Conservation (phyloP, 2,797 vertebrate species). For the Synanceia verrucosa region DNA sequence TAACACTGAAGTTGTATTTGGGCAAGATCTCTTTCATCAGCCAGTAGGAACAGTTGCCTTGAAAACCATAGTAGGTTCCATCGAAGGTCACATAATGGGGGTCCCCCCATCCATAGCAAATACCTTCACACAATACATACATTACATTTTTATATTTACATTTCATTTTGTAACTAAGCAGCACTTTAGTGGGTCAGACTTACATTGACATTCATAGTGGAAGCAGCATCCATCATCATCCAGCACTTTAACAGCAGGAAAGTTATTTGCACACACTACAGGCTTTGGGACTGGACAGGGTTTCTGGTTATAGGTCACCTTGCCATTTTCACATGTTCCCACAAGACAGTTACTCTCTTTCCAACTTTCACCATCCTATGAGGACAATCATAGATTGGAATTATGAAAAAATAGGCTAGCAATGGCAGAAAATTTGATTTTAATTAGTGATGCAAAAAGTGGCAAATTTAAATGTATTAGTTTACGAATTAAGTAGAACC, state of each 20-base stretch:
- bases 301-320: slow-evolving; percentile 34
- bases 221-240: slow-evolving; percentile 83
- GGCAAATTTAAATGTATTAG: not conserved
- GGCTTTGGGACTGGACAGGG: slow-evolving; percentile 67
- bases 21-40: slow-evolving; percentile 86
- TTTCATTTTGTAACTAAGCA: not conserved
- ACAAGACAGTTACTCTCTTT: slow-evolving; percentile 76
- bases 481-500: too few species aligned
- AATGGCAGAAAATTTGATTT: not conserved
- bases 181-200: slow-evolving; percentile 11
- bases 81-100: slow-evolving; percentile 91
- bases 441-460: not conserved
- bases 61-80: slow-evolving; percentile 88
- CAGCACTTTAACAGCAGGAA: slow-evolving; percentile 73
- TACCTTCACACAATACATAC: slow-evolving; percentile 73
- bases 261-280: slow-evolving; percentile 83
- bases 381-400: slow-evolving; percentile 3
- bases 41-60: slow-evolving; percentile 90
- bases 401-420: not conserved
- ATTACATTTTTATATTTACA: not conserved
- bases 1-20: slow-evolving; percentile 80
- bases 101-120: slow-evolving; percentile 90
- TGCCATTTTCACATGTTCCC: slow-evolving; percentile 78
- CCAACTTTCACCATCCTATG: slow-evolving; percentile 84
- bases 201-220: slow-evolving; percentile 83